These are phyloP conservation scores for Sigmodon hispidus DNA, from an alignment of 2,113 vertebrate species.

Conservation along the genomic window DNA sequence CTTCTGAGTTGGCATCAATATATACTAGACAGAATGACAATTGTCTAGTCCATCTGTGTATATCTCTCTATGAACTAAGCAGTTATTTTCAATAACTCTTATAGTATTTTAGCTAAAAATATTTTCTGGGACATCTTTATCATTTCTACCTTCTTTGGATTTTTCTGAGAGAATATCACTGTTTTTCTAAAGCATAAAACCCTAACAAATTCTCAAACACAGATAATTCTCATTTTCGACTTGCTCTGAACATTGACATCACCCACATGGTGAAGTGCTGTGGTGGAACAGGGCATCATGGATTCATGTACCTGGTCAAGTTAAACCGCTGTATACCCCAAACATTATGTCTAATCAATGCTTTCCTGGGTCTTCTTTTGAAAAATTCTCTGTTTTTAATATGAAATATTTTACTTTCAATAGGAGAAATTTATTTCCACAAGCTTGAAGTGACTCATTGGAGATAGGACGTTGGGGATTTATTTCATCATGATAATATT, in stretches of 20 bases:
- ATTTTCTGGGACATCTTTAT: background rate
- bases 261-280: background rate
- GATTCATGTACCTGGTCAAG: background rate
- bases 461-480: slow-evolving; percentile 4
- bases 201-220: background rate
- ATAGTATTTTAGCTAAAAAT: slow-evolving; percentile 13
- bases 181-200: background rate
- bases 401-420: background rate
- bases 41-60: background rate
- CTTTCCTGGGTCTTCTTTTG: background rate
- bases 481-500: slow-evolving; percentile 9
- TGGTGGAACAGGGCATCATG: background rate
- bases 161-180: background rate
- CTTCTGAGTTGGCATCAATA: background rate
- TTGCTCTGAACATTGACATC: background rate
- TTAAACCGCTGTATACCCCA: background rate
- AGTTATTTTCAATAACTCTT: background rate
- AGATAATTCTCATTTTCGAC: background rate
- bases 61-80: background rate
- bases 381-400: background rate
- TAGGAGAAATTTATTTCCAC: slow-evolving; percentile 33
- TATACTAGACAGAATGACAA: slow-evolving; percentile 48
- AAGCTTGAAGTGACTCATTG: background rate
- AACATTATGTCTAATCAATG: background rate
- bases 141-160: background rate